phyloP scores from a whole-genome alignment of 1,140 invertebrate species.

The Thaumatotibia leucotreta region DNA sequence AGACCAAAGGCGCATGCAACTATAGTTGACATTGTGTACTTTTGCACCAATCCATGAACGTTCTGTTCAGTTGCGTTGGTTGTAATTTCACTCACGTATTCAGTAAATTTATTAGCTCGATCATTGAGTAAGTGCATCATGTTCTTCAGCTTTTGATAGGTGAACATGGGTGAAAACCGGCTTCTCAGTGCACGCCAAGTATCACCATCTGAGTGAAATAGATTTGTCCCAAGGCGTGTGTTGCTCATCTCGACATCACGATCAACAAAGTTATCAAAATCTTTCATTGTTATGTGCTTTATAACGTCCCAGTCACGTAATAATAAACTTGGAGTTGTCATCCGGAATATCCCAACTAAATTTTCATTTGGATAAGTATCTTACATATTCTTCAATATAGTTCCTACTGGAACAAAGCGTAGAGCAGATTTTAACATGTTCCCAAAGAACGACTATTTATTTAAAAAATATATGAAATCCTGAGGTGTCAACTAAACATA shows the following conservation, averaged over 20 bases:
- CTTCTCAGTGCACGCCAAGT: conserved; percentile 76
- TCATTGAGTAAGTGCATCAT: conserved; percentile 67
- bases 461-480: too few relatives aligned
- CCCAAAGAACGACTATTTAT: too few relatives aligned
- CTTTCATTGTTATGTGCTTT: conserved; percentile 79
- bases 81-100: conserved; percentile 28
- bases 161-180: conserved; percentile 77
- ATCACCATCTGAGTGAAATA: conserved; percentile 68
- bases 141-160: conserved; percentile 77
- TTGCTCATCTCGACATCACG: conserved; percentile 67
- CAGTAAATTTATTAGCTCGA: conserved; percentile 44
- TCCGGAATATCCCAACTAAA: conserved; percentile 46
- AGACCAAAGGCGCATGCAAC: conserved; percentile 78
- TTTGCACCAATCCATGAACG: conserved; percentile 58
- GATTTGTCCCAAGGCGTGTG: conserved; percentile 68
- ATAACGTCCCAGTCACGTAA: conserved; percentile 78
- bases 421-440: too few relatives aligned
- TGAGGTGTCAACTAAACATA: too few relatives aligned
- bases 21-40: conserved; percentile 70
- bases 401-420: too few relatives aligned
- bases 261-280: conserved; percentile 76
- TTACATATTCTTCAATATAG: too few relatives aligned
- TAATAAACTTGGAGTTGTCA: conserved; percentile 68
- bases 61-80: conserved; percentile 37
- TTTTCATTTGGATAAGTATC: conserved; percentile 42